Conservation (phyloP, 2,113 vertebrate species). For the Pavo muticus region DNA sequence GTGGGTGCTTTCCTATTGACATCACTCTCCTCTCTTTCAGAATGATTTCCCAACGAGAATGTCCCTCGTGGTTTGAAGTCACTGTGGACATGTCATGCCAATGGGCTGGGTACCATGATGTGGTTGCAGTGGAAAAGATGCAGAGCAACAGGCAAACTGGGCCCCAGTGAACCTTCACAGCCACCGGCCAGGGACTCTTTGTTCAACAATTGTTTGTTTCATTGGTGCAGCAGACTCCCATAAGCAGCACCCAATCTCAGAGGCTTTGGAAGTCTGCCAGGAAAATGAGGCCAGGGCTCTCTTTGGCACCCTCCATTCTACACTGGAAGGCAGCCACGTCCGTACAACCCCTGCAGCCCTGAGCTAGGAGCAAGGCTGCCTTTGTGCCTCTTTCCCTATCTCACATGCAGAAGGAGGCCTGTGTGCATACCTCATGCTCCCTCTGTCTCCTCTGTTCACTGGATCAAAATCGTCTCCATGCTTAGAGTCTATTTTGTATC, state of each 20-base stretch:
- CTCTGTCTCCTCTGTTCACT: constrained; percentile 23
- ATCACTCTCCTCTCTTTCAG: constrained; percentile 70
- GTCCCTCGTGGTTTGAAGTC: constrained; percentile 85
- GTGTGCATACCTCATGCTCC: background rate
- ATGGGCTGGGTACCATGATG: constrained; percentile 49
- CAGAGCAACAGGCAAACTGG: constrained; percentile 59
- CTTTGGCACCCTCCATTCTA: background rate
- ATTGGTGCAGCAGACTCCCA: background rate
- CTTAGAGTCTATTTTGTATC: constrained; percentile 8
- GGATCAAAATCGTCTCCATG: constrained; percentile 9
- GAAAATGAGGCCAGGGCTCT: background rate
- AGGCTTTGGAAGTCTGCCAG: constrained; percentile 23
- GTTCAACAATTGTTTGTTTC: constrained; percentile 37
- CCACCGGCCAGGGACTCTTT: constrained; percentile 58
- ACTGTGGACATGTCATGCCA: constrained; percentile 45
- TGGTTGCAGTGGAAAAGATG: constrained; percentile 25
- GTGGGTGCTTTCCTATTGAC: constrained; percentile 24
- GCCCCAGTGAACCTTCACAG: constrained; percentile 48
- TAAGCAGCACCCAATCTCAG: background rate
- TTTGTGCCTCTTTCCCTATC: constrained; percentile 18
- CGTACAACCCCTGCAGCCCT: background rate
- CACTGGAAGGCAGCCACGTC: background rate
- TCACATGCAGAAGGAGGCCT: background rate
- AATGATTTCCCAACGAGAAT: constrained; percentile 85
- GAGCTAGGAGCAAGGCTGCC: background rate